These are phyloP conservation scores for Cantharis flavilabris DNA, from an alignment of 2,888 invertebrate genomes.

Conservation along the genomic window DNA sequence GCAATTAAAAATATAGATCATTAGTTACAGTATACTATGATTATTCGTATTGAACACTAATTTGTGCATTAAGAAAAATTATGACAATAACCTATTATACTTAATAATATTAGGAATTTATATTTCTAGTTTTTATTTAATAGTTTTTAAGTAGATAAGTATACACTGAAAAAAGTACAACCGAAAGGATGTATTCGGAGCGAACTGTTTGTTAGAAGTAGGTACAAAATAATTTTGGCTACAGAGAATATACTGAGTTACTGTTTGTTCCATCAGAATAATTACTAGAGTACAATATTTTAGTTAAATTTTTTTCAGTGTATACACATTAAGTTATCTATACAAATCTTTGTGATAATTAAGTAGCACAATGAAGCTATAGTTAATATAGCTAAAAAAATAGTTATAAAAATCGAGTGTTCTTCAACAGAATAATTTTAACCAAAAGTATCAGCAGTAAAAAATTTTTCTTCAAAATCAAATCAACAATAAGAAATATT, in stretches of 20 bases:
- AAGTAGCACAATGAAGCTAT: background rate
- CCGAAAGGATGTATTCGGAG: background rate
- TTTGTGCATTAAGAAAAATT: constrained; percentile 10
- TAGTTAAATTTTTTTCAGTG: background rate
- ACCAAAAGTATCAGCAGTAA: background rate
- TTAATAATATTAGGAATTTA: background rate
- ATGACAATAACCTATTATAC: constrained; percentile 7
- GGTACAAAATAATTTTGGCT: background rate
- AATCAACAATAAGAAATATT: background rate
- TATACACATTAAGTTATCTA: background rate
- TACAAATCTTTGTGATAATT: constrained; percentile 3
- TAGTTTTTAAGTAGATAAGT: background rate
- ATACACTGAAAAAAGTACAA: background rate
- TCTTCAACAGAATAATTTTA: background rate
- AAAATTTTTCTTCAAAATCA: too few species aligned
- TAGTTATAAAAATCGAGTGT: background rate
- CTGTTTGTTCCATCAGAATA: too few species aligned
- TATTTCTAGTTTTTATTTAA: background rate
- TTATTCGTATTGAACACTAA: background rate
- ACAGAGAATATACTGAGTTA: too few species aligned
- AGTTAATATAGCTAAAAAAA: background rate
- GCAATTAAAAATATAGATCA: constrained; percentile 5
- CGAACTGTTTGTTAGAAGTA: background rate
- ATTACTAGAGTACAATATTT: background rate
- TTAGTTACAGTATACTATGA: constrained; percentile 11